Percentiles rank a stretch among this genome's conserved stretches.
These are phyloP conservation scores for Spicauda simplicius DNA, from an alignment of 2,888 invertebrate genomes.

Conservation along the genomic window DNA sequence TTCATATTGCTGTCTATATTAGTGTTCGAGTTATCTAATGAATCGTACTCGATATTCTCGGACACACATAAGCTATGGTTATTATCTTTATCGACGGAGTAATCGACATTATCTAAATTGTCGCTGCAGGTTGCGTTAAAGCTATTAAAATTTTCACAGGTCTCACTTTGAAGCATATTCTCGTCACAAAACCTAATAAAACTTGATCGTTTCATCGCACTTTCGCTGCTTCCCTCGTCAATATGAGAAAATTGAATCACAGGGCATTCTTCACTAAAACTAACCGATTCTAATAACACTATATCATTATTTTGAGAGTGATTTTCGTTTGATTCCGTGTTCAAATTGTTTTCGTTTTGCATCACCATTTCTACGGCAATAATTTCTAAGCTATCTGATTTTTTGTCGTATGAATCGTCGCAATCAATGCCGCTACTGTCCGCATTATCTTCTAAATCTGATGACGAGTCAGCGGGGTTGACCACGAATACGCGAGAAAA, in stretches of 20 bases:
- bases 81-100: conserved; percentile 60
- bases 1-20: conserved; percentile 68
- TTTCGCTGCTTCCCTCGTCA: conserved; percentile 57
- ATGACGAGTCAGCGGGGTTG: conserved; percentile 86
- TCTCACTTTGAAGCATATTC: conserved; percentile 79
- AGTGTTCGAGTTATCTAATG: conserved; percentile 59
- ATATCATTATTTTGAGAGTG: conserved; percentile 57
- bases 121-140: conserved; percentile 71
- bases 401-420: conserved; percentile 86
- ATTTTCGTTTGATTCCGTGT: conserved; percentile 55
- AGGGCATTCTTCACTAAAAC: conserved; percentile 68
- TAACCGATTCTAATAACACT: conserved; percentile 68
- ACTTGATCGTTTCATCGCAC: conserved; percentile 53
- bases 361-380: conserved; percentile 61
- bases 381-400: conserved; percentile 74
- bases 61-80: conserved; percentile 64
- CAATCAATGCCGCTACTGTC: conserved; percentile 86
- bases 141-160: conserved; percentile 74
- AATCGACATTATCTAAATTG: conserved; percentile 64
- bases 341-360: conserved; percentile 59
- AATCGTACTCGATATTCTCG: conserved; percentile 69
- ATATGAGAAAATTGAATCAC: conserved; percentile 58
- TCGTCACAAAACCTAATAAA: conserved; percentile 71
- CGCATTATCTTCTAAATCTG: conserved; percentile 85
- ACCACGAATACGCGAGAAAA: conserved; percentile 89